Evolutionary conservation across 2,797 vertebrate genomes (phyloP).

Genomic region (Crocidura indochinensis): DNA sequence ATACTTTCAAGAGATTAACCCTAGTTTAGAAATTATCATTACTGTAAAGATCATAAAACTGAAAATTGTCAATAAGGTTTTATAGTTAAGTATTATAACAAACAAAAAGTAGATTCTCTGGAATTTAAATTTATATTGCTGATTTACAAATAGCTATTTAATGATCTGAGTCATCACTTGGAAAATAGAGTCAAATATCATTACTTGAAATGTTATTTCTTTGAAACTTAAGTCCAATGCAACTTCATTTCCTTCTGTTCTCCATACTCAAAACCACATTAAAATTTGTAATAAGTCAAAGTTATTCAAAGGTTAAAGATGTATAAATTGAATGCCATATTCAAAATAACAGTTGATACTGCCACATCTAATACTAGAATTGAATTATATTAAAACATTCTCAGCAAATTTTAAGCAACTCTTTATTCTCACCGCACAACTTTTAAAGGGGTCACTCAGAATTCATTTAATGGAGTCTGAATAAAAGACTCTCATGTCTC

Average conservation of each 20-base stretch:
- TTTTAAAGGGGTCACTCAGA: not conserved
- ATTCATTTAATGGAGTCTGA: not conserved
- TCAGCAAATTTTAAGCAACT: constrained; percentile 52
- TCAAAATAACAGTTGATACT: constrained; percentile 38
- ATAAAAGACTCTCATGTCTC: not conserved
- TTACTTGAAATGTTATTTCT: constrained; percentile 63
- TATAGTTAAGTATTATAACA: constrained; percentile 60
- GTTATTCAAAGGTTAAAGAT: constrained; percentile 60
- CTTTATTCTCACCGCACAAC: not conserved
- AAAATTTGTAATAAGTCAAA: constrained; percentile 67
- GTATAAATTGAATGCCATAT: constrained; percentile 32
- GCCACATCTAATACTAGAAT: not conserved
- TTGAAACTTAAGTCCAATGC: not conserved
- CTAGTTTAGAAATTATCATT: constrained; percentile 74
- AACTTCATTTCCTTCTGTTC: constrained; percentile 60
- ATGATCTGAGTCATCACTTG: constrained; percentile 51
- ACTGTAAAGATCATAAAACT: constrained; percentile 49
- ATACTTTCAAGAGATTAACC: constrained; percentile 63
- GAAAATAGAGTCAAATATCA: constrained; percentile 58
- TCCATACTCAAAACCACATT: constrained; percentile 34
- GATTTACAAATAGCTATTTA: constrained; percentile 54
- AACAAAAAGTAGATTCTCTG: constrained; percentile 50
- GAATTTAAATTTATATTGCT: constrained; percentile 31
- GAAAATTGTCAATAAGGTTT: constrained; percentile 63
- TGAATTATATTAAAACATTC: constrained; percentile 17